Evolutionary conservation across 2,888 invertebrate genomes (phyloP).

Genomic region (Drosophila meridionalis): DNA sequence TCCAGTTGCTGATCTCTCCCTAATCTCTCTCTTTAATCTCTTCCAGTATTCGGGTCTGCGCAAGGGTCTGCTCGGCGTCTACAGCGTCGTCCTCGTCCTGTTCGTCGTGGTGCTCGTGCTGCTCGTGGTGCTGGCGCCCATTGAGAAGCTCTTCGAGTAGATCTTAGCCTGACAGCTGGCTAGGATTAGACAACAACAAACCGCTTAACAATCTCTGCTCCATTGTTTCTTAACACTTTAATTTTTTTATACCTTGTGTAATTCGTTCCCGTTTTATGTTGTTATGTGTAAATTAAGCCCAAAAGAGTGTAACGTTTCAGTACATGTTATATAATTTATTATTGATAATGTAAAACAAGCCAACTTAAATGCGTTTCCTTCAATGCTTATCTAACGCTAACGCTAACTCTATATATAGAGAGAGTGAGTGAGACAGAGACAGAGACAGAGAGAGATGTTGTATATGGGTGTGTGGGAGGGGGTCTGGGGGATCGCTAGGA

Average conservation of each 20-base stretch:
- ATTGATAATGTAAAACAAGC: constrained; percentile 79
- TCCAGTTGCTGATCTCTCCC: background rate
- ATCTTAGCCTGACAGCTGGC: background rate
- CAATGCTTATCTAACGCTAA: constrained; percentile 58
- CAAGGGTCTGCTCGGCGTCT: constrained; percentile 91
- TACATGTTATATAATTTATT: constrained; percentile 80
- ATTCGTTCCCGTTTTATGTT: constrained; percentile 54
- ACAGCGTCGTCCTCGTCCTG: constrained; percentile 89
- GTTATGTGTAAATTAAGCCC: constrained; percentile 62
- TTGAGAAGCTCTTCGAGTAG: constrained; percentile 87
- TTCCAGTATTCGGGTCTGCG: constrained; percentile 91
- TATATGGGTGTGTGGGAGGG: background rate
- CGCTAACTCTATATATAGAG: constrained; percentile 27
- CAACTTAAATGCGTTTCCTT: constrained; percentile 75
- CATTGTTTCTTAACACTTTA: constrained; percentile 27
- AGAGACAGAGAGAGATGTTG: constrained; percentile 2
- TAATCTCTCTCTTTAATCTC: background rate
- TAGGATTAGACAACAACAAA: constrained; percentile 7
- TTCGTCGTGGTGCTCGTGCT: constrained; percentile 91
- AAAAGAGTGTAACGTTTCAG: constrained; percentile 68
- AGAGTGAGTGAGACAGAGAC: constrained; percentile 2
- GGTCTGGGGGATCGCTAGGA: background rate
- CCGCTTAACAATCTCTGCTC: constrained; percentile 28
- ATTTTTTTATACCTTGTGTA: constrained; percentile 10
- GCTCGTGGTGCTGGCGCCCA: constrained; percentile 91